phyloP scores from a whole-genome alignment of 1,140 invertebrate genomes.

The Drusus annulatus region DNA sequence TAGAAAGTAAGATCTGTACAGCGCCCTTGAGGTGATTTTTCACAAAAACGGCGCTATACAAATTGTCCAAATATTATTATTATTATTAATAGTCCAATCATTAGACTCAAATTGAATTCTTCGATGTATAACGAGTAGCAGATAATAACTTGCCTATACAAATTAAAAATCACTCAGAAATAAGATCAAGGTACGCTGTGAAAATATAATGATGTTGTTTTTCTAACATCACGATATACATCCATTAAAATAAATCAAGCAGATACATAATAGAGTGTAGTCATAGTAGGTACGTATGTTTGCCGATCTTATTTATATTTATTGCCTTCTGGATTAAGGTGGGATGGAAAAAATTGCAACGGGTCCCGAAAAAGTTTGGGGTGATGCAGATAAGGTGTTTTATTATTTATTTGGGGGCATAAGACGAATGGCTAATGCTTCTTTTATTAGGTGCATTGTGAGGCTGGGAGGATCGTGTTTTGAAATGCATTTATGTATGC shows the following conservation, averaged over 20 bases:
- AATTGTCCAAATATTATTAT: too few species aligned
- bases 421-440: conserved; percentile 51
- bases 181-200: background rate
- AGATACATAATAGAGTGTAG: conserved; percentile 12
- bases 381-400: conserved; percentile 55
- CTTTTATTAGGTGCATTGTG: conserved; percentile 41
- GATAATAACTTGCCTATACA: too few species aligned
- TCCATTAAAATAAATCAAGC: conserved; percentile 12
- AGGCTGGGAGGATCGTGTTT: conserved; percentile 42
- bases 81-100: too few species aligned
- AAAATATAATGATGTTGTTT: background rate
- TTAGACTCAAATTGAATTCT: too few species aligned
- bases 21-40: too few species aligned
- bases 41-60: too few species aligned
- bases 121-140: too few species aligned
- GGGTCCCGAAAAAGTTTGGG: conserved; percentile 26
- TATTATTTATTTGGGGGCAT: conserved; percentile 54
- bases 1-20: too few species aligned
- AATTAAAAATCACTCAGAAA: background rate
- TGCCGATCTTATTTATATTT: conserved; percentile 43
- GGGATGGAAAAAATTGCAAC: conserved; percentile 49
- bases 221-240: conserved; percentile 7
- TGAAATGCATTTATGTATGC: conserved; percentile 44
- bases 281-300: background rate
- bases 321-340: conserved; percentile 37